Percentiles rank a stretch among this genome's conserved stretches.
These are phyloP conservation scores for Amaurobius ferox DNA, from an alignment of 2,888 invertebrate species.

Conservation along the genomic window DNA sequence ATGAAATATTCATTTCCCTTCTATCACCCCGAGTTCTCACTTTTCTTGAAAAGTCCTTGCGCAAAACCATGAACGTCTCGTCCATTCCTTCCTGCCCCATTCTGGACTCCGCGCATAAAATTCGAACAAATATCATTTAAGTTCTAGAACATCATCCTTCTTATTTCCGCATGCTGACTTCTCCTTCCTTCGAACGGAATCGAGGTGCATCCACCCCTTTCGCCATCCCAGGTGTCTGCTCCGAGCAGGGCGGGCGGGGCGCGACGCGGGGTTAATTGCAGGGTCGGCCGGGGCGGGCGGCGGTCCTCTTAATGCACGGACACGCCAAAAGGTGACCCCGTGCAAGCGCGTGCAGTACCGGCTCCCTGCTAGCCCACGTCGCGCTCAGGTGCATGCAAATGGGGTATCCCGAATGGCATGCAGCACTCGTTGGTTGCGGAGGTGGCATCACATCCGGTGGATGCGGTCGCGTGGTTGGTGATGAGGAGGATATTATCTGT, in stretches of 20 bases:
- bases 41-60: too few relatives aligned
- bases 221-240: slow-evolving; percentile 36
- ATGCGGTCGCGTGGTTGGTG: not conserved
- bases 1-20: not conserved
- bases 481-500: slow-evolving; percentile 5
- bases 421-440: not conserved
- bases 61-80: too few relatives aligned
- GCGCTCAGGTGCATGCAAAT: slow-evolving; percentile 56
- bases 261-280: slow-evolving; percentile 57
- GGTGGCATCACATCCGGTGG: not conserved
- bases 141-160: not conserved
- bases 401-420: not conserved
- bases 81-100: too few relatives aligned
- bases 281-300: slow-evolving; percentile 59
- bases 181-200: not conserved
- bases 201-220: slow-evolving; percentile 46
- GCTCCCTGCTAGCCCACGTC: slow-evolving; percentile 26
- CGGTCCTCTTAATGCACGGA: slow-evolving; percentile 55
- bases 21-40: not conserved
- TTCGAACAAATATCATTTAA: too few relatives aligned
- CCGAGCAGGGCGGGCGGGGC: slow-evolving; percentile 28
- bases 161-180: slow-evolving; percentile 7
- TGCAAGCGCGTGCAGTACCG: slow-evolving; percentile 49
- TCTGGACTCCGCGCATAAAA: too few relatives aligned
- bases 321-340: slow-evolving; percentile 50